A percentile compares a stretch with the other conserved stretches of the same genome.
These are phyloP conservation scores for Artibeus jamaicensis DNA, from an alignment of 2,797 vertebrate species.

Conservation along the genomic window DNA sequence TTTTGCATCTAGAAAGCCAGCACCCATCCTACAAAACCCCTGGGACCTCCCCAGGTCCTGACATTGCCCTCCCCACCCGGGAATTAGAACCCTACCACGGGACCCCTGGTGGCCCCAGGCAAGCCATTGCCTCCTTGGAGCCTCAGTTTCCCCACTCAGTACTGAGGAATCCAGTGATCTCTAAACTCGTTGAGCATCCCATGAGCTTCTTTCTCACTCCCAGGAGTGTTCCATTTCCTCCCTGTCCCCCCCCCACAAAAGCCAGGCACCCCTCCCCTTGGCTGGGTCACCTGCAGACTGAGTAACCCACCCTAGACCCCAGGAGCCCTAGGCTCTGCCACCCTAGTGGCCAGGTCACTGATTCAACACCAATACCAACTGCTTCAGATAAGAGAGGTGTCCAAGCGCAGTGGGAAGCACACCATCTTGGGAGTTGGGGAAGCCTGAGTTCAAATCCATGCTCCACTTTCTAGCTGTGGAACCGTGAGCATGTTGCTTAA, in stretches of 20 bases:
- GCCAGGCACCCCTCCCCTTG: background rate
- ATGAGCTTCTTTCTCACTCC: background rate
- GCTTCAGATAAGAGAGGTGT: background rate
- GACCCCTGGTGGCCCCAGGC: background rate
- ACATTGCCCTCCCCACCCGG: background rate
- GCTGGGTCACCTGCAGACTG: background rate
- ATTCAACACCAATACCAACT: background rate
- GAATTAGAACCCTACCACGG: background rate
- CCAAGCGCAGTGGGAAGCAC: background rate
- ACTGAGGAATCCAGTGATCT: background rate
- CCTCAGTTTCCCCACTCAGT: background rate
- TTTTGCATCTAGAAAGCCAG: background rate
- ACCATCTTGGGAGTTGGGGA: background rate
- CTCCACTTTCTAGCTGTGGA: background rate
- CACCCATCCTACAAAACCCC: background rate
- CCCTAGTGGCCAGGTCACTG: background rate
- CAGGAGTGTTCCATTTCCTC: background rate
- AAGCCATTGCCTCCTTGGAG: background rate
- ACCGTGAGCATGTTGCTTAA: rapidly evolving
- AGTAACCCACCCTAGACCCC: background rate
- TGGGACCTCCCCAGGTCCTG: background rate
- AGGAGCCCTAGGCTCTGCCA: constrained; percentile 50
- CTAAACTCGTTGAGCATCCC: background rate
- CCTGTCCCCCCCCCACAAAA: background rate
- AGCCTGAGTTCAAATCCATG: background rate